Conservation (phyloP, 2,113 vertebrate genomes). For the Pteruthius melanotis region DNA sequence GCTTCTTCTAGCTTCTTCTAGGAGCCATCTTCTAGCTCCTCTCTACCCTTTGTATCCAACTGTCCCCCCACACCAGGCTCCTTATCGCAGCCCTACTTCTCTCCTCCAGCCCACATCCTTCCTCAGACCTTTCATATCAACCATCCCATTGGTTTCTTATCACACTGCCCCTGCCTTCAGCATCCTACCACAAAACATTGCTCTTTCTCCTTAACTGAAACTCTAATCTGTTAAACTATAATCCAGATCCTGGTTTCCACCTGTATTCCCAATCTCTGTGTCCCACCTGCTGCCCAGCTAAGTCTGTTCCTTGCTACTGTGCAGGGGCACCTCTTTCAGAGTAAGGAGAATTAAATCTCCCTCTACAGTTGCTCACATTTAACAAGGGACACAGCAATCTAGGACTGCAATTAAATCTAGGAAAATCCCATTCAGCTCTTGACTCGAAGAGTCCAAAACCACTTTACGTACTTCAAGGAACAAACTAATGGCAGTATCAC, state of each 20-base stretch:
- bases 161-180: not conserved
- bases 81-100: not conserved
- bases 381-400: not conserved
- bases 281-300: not conserved
- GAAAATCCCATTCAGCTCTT: not conserved
- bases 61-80: not conserved
- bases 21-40: not conserved
- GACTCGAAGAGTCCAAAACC: not conserved
- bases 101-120: not conserved
- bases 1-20: too few relatives aligned
- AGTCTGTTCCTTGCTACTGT: not conserved
- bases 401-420: not conserved
- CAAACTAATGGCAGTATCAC: not conserved
- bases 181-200: not conserved
- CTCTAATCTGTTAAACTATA: not conserved
- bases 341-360: not conserved
- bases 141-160: not conserved
- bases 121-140: not conserved
- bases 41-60: not conserved
- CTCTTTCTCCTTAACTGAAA: not conserved
- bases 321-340: not conserved
- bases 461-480: not conserved
- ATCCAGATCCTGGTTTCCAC: not conserved
- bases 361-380: accelerated
- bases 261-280: not conserved